Evolutionary conservation across 1,140 invertebrate species (phyloP), one percentile per base, ranked within the genome.

Genomic region (Ooceraea biroi): DNA sequence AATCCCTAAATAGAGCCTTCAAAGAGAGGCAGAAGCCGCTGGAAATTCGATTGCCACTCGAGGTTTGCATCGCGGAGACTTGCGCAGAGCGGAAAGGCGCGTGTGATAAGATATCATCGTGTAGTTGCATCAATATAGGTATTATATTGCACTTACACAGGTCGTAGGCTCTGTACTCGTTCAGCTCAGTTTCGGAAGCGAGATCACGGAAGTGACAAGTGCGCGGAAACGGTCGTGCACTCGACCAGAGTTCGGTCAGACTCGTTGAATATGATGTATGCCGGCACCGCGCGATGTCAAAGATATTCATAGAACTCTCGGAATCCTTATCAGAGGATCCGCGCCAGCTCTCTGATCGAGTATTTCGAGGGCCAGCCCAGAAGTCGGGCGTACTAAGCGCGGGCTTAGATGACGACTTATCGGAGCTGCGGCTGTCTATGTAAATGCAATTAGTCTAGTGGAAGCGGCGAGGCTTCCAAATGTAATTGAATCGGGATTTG

Each of bases 1-100:
- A 80, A 80, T 69, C 50, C 69, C 65, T 80, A 80, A 80, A 80
- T 80, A 30, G 65, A 80, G 76, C 19, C 50, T 69, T 80, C 76
- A 57, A 60, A 69, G 36, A 44, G 25, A 55, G 57, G 8, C 8
- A 73, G 74, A 1, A 41, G 60, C 27, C 25, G 30, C 76, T 78
- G 63, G 63, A 78, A 69, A 69, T 80, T 80, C 76, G 50, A 80
- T 80, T 80, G 76, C 76, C 50, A 80, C 76, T 80, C 36, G 50
- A 71, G 50, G 12, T 50, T 71, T 71, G n/a, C 63, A 55, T 69
- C 22, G 65, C n/a, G 44, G 17, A 50, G 27, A 8, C 14, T n/a
- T 4, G 14, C 19, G 19, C 25, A 22, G 19, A 66, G 52, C 36
- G 61, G 19, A n/a, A 36, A 10, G 14, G 11, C 48, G 46, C 19